These are phyloP conservation scores for Ichneumoninae sp. DNA, from an alignment of 2,888 invertebrate genomes.

Conservation along the genomic window DNA sequence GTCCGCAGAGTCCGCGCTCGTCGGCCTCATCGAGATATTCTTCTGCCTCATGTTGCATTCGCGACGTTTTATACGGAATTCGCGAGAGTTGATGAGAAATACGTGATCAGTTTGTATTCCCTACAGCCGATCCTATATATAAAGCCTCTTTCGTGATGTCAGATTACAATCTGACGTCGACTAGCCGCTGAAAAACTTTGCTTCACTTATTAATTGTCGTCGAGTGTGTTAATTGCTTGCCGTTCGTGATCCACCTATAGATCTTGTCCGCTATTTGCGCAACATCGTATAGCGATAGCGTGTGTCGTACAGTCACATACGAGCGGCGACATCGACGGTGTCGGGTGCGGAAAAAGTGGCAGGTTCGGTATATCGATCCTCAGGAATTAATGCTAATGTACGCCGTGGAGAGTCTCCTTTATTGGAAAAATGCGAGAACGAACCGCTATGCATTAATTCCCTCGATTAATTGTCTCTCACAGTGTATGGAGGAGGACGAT, in stretches of 20 bases:
- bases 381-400: conserved; percentile 18
- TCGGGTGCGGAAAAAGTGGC: conserved; percentile 29
- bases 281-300: background rate
- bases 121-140: conserved; percentile 9
- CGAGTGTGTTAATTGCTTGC: conserved; percentile 63
- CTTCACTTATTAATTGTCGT: conserved; percentile 59
- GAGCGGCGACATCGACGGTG: conserved; percentile 15
- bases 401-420: background rate
- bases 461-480: background rate
- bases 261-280: conserved; percentile 20
- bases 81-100: conserved; percentile 48
- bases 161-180: conserved; percentile 46
- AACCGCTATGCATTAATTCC: conserved; percentile 1
- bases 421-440: conserved; percentile 5
- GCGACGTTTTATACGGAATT: conserved; percentile 46
- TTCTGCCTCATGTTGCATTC: conserved; percentile 32
- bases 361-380: conserved; percentile 17
- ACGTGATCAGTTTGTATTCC: conserved; percentile 51
- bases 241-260: conserved; percentile 42
- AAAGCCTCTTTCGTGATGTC: conserved; percentile 18
- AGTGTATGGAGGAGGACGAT: background rate
- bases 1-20: background rate
- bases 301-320: background rate
- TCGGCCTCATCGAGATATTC: conserved; percentile 22
- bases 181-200: conserved; percentile 60